A percentile compares a stretch with the other conserved stretches of the same genome.
Conservation (phyloP, 1,140 invertebrate species). For the Tigriopus japonicus region DNA sequence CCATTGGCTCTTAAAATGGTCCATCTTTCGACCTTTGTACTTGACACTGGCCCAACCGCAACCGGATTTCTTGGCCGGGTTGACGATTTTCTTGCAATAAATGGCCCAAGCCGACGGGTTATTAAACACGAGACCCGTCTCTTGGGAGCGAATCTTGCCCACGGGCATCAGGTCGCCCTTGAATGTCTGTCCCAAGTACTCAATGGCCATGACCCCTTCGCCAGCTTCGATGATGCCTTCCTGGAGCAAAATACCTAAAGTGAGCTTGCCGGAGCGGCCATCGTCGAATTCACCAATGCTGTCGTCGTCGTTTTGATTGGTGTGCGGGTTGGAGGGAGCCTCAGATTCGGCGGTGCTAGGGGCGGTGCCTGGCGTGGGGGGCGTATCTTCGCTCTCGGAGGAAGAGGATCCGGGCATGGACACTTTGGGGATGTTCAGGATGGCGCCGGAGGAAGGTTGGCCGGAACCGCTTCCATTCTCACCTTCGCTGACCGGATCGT, state of each 20-base stretch:
- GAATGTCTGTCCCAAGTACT: constrained; percentile 76
- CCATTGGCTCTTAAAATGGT: constrained; percentile 66
- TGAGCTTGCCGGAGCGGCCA: constrained; percentile 27
- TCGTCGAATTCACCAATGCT: neutral
- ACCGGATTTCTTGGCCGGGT: constrained; percentile 73
- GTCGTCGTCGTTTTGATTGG: neutral
- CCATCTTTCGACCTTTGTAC: constrained; percentile 63
- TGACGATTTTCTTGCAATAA: constrained; percentile 71
- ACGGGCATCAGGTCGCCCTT: constrained; percentile 60
- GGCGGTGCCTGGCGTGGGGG: neutral
- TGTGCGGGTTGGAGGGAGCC: neutral
- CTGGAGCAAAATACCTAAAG: constrained; percentile 57
- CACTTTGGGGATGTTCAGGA: too few relatives aligned
- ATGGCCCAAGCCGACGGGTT: constrained; percentile 83
- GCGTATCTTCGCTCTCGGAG: neutral
- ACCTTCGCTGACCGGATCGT: too few relatives aligned
- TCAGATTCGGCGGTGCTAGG: neutral
- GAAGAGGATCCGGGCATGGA: neutral
- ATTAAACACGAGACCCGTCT: constrained; percentile 63
- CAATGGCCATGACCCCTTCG: constrained; percentile 57
- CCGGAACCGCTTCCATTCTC: too few relatives aligned
- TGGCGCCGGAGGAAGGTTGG: too few relatives aligned
- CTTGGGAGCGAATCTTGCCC: constrained; percentile 71
- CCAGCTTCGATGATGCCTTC: constrained; percentile 62
- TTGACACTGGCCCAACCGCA: constrained; percentile 39